Percentiles rank a stretch among this genome's conserved stretches.
Conservation (phyloP, 2,797 vertebrate species). For the Danio aesculapii region DNA sequence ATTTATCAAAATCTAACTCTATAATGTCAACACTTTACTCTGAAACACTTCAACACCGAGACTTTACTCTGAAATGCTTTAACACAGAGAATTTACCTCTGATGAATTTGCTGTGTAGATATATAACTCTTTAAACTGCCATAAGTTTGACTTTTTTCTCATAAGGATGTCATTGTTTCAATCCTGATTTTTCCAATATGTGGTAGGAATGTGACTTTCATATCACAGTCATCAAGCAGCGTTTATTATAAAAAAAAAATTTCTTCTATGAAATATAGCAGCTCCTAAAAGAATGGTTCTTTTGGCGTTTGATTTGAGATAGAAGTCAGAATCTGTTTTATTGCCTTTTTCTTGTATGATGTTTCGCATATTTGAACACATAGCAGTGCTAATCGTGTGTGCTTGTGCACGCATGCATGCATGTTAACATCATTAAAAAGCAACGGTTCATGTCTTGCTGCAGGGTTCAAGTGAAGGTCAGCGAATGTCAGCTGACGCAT, state of each 20-base stretch:
- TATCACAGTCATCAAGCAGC: background rate
- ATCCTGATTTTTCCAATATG: background rate
- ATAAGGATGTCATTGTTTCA: background rate
- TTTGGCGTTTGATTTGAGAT: background rate
- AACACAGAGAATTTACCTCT: too few relatives aligned
- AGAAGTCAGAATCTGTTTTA: background rate
- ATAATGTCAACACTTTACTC: too few relatives aligned
- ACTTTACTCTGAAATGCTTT: too few relatives aligned
- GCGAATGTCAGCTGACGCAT: constrained; percentile 18
- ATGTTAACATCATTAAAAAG: constrained; percentile 37
- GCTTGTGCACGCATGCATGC: background rate
- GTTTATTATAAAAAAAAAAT: background rate
- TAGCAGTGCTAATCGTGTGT: background rate
- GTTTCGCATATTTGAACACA: background rate
- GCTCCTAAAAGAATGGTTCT: background rate
- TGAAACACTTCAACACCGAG: too few relatives aligned
- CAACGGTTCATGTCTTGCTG: background rate
- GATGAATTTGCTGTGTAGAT: too few relatives aligned
- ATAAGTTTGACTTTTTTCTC: background rate
- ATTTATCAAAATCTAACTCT: too few relatives aligned
- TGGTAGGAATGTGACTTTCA: background rate
- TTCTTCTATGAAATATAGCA: background rate
- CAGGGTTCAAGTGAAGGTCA: constrained; percentile 24
- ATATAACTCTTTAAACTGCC: background rate
- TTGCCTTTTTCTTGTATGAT: background rate